These are phyloP conservation scores for Acipenser ruthenus DNA, from an alignment of 2,797 vertebrate species.

Conservation along the genomic window DNA sequence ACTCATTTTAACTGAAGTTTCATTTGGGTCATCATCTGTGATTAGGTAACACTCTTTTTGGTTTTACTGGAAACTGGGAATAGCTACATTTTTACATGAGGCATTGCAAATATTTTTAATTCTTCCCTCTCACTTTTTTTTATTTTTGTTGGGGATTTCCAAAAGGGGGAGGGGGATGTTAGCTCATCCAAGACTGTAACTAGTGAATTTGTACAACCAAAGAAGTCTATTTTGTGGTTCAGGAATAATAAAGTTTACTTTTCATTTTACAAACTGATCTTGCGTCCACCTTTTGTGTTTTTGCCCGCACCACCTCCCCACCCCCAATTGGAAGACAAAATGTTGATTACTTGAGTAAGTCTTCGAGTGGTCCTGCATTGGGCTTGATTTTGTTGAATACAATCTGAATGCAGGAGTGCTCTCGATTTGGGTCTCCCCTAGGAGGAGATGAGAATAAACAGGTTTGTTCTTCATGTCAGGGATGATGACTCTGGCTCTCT, in stretches of 20 bases:
- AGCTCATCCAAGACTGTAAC: slow-evolving; percentile 92
- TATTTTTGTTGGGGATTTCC: slow-evolving; percentile 43
- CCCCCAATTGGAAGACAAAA: too few species aligned
- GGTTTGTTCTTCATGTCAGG: slow-evolving; percentile 31
- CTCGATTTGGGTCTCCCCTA: slow-evolving; percentile 18
- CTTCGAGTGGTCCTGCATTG: too few species aligned
- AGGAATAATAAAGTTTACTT: slow-evolving; percentile 99
- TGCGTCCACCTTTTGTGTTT: background rate
- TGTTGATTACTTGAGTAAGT: too few species aligned
- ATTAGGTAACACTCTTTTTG: slow-evolving; percentile 37
- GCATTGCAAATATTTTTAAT: slow-evolving; percentile 29
- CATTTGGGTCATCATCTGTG: slow-evolving; percentile 55
- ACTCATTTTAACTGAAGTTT: slow-evolving; percentile 66
- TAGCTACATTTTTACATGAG: slow-evolving; percentile 63
- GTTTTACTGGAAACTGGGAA: slow-evolving; percentile 45
- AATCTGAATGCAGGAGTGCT: too few species aligned
- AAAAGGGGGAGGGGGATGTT: slow-evolving; percentile 56
- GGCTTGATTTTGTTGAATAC: too few species aligned
- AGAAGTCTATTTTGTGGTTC: slow-evolving; percentile 99
- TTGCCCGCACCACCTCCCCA: background rate
- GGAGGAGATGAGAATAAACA: slow-evolving; percentile 19
- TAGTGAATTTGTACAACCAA: slow-evolving; percentile 99
- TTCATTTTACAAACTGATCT: slow-evolving; percentile 72
- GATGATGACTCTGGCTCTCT: slow-evolving; percentile 26
- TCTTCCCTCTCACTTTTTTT: slow-evolving; percentile 28